Evolutionary conservation across 1,140 invertebrate species (phyloP).

Genomic region (Ostrea edulis): DNA sequence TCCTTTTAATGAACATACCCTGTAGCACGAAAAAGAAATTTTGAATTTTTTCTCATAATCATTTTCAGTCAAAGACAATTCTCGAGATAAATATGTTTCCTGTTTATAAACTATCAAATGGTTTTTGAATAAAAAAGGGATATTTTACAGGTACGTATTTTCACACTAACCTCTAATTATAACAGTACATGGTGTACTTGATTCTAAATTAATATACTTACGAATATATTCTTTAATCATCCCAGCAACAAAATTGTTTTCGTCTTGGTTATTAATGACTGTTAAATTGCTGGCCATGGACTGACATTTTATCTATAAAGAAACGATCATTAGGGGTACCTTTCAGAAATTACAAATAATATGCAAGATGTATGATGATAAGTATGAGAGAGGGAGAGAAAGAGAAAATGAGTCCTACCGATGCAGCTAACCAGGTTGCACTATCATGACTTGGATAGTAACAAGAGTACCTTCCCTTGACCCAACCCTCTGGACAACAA

Average conservation of each 20-base stretch:
- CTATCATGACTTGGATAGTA: slow-evolving; percentile 4
- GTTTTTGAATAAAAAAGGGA: no score
- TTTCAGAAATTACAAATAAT: background rate
- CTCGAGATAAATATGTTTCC: no score
- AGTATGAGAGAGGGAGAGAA: background rate
- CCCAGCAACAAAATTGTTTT: background rate
- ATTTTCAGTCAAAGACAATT: no score
- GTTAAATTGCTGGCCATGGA: background rate
- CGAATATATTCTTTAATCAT: background rate
- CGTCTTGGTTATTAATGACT: background rate
- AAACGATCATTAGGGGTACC: no score
- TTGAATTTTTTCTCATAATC: no score
- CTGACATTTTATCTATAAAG: background rate
- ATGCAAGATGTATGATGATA: background rate
- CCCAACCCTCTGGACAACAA: slow-evolving; percentile 12
- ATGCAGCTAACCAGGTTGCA: background rate
- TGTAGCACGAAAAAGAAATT: no score
- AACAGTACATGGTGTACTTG: no score
- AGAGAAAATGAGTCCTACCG: background rate
- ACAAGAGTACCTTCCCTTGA: slow-evolving; percentile 14
- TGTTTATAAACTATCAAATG: no score
- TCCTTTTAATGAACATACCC: no score
- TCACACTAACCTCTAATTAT: no score
- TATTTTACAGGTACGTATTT: no score
- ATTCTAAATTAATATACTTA: background rate